Base-by-base conservation (phyloP, 2,888 invertebrate species). In the Nomada flava region DNA sequence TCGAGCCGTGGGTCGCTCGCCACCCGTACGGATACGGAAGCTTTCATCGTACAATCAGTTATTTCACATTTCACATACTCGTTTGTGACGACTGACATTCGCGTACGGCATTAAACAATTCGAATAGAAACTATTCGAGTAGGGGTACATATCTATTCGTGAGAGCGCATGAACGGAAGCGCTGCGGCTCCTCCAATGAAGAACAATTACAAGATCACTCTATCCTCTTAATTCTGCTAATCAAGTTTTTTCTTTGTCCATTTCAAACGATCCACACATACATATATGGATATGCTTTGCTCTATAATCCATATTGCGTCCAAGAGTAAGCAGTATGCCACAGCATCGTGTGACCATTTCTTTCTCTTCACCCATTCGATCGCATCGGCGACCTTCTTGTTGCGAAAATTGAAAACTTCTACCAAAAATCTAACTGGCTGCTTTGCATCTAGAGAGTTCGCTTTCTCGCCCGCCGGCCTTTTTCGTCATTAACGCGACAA, bases 381-480 rank as follows among this genome's bases (percentile, higher is more conserved):
- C n/a, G 53, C 57, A 23, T 47, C 36, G 18, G 26, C 42, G 50
- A 23, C 29, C n/a, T 20, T 26, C 53, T 64, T 52, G n/a, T 62
- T 57, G 55, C 29, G 55, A 52, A 67, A 64, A 72, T 68, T 42
- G 36, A 42, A 60, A 29, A 10, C 9, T 74, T 80, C 77, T 74
- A 84, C 63, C 72, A 62, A 84, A 85, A 85, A 84, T 85, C 76
- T 81, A 85, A 85, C 74, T 69, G 67, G 36, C 72, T 72, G 18
- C 74, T 75, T 68, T 64, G 79, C 68, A 65, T 73, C 69, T 76
- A 79, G 83, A 79, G 79, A 76, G 71, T 79, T 79, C 80, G 82
- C 89, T 89, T 89, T 89, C 89, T 87, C 89, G 86, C 83, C 89
- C 89, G 75, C 77, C 71, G 85, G 88, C 81, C 86, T 68, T 83